Evolutionary conservation across 2,797 vertebrate species (phyloP).

Genomic region (Zalophus californianus): DNA sequence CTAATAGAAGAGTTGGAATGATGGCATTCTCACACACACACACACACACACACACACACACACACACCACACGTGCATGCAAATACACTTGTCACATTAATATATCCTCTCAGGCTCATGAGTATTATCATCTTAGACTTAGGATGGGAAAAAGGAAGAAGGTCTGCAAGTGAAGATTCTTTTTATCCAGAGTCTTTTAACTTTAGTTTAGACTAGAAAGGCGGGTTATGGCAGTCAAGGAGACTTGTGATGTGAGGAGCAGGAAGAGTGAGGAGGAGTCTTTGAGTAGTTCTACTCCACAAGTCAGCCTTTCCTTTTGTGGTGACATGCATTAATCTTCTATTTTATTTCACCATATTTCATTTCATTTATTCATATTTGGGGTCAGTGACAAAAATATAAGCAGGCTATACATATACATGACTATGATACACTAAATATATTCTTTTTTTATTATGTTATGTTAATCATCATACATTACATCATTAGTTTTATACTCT

Average conservation of each 20-base stretch:
- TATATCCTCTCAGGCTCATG: neutral
- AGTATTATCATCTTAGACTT: neutral
- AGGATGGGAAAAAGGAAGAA: neutral
- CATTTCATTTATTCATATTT: neutral
- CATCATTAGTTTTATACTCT: neutral
- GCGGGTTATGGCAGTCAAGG: neutral
- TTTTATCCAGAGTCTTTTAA: neutral
- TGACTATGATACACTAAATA: neutral
- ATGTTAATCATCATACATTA: too few relatives aligned
- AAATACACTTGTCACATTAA: neutral
- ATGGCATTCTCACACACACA: neutral
- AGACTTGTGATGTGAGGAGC: neutral
- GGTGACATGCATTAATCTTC: too few relatives aligned
- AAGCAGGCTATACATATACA: neutral
- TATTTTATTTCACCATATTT: neutral
- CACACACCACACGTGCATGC: neutral
- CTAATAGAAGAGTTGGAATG: neutral
- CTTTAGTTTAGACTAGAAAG: neutral
- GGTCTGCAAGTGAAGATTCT: neutral
- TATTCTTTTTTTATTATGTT: too few relatives aligned
- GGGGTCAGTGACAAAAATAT: neutral
- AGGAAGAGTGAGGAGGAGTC: accelerated
- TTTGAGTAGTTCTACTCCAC: neutral
- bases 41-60: neutral
- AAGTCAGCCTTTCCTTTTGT: neutral